phyloP scores from a whole-genome alignment of 2,113 vertebrate species.

The Lepus europaeus region DNA sequence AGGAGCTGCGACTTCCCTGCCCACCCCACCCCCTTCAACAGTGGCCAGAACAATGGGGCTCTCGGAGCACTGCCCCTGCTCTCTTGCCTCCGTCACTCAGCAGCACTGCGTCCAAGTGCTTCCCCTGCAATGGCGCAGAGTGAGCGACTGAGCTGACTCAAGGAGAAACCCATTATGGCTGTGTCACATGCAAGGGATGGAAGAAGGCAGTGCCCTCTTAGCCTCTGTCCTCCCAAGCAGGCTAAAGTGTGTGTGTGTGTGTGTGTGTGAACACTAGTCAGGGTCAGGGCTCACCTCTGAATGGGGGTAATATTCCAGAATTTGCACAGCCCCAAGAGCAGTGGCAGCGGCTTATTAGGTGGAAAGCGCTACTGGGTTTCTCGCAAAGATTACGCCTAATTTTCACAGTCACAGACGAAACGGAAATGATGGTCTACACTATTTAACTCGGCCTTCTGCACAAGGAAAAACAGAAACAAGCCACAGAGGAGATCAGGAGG shows the following conservation, averaged over 20 bases:
- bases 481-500: not conserved
- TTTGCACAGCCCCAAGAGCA: not conserved
- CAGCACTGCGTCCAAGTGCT: not conserved
- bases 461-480: slow-evolving; percentile 10
- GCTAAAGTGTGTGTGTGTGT: not conserved
- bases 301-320: not conserved
- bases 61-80: not conserved
- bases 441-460: slow-evolving; percentile 41
- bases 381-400: slow-evolving; percentile 1
- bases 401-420: slow-evolving; percentile 71
- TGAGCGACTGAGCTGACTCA: not conserved
- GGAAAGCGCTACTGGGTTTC: not conserved
- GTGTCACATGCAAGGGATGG: not conserved
- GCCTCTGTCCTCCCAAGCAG: not conserved
- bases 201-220: not conserved
- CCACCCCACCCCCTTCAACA: not conserved
- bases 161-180: not conserved
- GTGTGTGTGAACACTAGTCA: not conserved
- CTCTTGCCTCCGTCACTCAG: not conserved
- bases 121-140: not conserved
- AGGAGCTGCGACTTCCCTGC: too few relatives aligned
- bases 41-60: not conserved
- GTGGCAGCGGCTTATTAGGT: not conserved
- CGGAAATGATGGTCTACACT: slow-evolving; percentile 64
- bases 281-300: slow-evolving; percentile 12